phyloP scores from a whole-genome alignment of 2,113 vertebrate species.

The Podocnemis expansa region DNA sequence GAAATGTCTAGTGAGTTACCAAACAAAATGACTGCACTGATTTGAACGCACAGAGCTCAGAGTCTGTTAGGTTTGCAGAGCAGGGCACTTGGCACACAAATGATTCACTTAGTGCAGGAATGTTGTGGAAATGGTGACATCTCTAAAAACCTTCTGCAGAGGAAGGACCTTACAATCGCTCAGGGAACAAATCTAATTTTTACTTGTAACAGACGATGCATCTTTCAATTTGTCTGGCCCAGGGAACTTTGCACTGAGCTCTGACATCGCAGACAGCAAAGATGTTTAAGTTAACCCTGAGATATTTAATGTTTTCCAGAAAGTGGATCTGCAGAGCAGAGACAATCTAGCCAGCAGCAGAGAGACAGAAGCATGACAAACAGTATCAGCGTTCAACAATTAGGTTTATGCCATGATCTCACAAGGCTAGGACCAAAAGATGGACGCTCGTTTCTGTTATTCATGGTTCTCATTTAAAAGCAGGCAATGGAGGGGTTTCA shows the following conservation, averaged over 20 bases:
- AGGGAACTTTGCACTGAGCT: not conserved
- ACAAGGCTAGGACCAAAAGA: not conserved
- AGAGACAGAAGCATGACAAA: not conserved
- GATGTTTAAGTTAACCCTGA: not conserved
- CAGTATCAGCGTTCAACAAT: not conserved
- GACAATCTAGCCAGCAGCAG: not conserved
- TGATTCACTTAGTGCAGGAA: not conserved
- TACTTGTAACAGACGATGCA: not conserved
- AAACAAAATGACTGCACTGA: not conserved
- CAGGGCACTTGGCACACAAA: not conserved
- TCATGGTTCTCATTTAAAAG: not conserved
- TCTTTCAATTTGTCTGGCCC: not conserved
- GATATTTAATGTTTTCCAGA: not conserved
- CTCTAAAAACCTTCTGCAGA: not conserved
- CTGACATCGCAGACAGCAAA: not conserved
- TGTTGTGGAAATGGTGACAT: not conserved
- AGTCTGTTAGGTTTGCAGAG: not conserved
- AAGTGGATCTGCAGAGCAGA: not conserved
- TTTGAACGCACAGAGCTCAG: not conserved
- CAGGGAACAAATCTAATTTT: not conserved
- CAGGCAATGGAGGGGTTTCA: not conserved
- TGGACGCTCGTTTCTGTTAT: fast-evolving
- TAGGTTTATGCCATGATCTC: not conserved
- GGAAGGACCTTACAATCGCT: not conserved
- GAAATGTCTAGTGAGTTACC: not conserved